phyloP scores from a whole-genome alignment of 2,797 vertebrate species.

The Nothura maculosa region DNA sequence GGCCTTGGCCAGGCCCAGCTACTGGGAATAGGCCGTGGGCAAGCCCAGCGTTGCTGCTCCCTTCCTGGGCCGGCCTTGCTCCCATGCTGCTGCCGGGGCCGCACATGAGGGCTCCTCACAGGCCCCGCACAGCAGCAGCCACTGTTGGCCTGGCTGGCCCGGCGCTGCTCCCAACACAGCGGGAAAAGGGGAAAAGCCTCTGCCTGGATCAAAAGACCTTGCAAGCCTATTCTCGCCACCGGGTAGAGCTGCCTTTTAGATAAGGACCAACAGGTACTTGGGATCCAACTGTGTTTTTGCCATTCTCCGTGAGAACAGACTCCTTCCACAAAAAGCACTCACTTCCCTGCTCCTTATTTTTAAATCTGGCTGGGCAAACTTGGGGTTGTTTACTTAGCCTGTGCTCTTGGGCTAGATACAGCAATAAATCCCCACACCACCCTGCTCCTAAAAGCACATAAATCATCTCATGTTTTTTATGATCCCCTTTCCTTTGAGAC shows the following conservation, averaged over 20 bases:
- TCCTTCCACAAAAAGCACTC: accelerated
- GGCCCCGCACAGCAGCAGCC: accelerated
- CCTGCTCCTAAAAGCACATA: conserved; percentile 61
- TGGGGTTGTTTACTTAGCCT: conserved; percentile 49
- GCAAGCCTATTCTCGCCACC: conserved; percentile 18
- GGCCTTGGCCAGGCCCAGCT: too few species aligned
- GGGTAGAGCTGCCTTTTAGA: neutral
- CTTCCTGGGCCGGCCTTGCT: neutral
- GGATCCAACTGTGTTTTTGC: neutral
- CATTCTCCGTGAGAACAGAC: neutral
- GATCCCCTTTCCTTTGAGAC: conserved; percentile 59
- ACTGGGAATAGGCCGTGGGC: too few species aligned
- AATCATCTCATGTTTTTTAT: conserved; percentile 48
- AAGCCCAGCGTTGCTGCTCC: neutral
- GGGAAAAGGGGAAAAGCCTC: conserved; percentile 29
- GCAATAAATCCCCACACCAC: conserved; percentile 40
- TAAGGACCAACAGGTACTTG: neutral
- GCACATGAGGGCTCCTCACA: neutral
- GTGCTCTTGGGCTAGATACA: conserved; percentile 40
- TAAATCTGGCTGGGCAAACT: conserved; percentile 12
- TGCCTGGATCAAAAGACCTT: conserved; percentile 13
- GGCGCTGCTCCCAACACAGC: neutral
- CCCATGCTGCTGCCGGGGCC: neutral
- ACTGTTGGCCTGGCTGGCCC: neutral
- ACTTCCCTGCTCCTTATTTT: neutral